phyloP scores from a whole-genome alignment of 2,113 vertebrate genomes.

The Oryzias celebensis region DNA sequence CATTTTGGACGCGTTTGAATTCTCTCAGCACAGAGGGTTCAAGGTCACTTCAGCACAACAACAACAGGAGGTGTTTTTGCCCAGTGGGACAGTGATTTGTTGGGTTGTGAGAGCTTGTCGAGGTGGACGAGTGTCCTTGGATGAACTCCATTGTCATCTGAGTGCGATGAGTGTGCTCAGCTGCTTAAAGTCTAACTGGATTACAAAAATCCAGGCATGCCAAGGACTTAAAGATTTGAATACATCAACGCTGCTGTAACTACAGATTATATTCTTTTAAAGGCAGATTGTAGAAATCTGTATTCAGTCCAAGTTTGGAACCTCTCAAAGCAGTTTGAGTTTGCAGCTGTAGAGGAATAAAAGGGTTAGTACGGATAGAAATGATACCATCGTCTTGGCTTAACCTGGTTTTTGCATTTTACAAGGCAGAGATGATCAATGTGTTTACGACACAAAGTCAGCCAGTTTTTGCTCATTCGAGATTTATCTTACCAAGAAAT shows the following conservation, averaged over 20 bases:
- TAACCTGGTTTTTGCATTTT: no score
- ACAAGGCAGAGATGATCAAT: no score
- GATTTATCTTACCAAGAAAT: no score
- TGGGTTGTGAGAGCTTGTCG: slow-evolving; percentile 4
- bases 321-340: slow-evolving; percentile 3
- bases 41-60: slow-evolving; percentile 29
- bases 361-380: not conserved
- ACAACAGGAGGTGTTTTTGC: slow-evolving; percentile 31
- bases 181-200: slow-evolving; percentile 12
- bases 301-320: slow-evolving; percentile 1
- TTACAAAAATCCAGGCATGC: slow-evolving; percentile 7
- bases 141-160: slow-evolving; percentile 18
- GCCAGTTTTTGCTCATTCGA: no score
- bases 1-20: slow-evolving; percentile 12
- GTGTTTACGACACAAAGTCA: no score
- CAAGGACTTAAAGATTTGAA: not conserved
- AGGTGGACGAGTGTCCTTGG: slow-evolving; percentile 27
- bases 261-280: slow-evolving; percentile 1
- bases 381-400: no score
- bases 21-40: slow-evolving; percentile 25
- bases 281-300: slow-evolving; percentile 8
- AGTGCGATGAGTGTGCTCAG: slow-evolving; percentile 13
- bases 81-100: slow-evolving; percentile 20
- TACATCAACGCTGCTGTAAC: not conserved
- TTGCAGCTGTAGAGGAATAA: slow-evolving; percentile 4